Evolutionary conservation across 2,797 vertebrate genomes (phyloP).

Genomic region (Cebuella pygmaea): DNA sequence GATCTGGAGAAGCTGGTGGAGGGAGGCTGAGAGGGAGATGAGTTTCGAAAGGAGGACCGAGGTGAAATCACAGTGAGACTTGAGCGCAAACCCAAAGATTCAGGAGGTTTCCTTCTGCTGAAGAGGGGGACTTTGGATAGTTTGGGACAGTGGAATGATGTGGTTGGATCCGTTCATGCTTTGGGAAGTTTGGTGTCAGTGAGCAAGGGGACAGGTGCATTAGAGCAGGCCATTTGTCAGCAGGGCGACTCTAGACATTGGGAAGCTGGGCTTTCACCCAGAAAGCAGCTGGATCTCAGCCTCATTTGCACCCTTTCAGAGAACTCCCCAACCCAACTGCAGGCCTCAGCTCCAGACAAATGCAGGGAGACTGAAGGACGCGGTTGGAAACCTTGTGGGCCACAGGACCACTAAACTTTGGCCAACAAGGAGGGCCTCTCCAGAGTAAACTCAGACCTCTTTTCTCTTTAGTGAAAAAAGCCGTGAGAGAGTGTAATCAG

Average conservation of each 20-base stretch:
- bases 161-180: neutral
- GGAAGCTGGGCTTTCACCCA: neutral
- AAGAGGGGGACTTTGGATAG: neutral
- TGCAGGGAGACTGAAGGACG: neutral
- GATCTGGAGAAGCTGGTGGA: neutral
- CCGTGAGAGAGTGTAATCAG: neutral
- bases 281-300: neutral
- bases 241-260: neutral
- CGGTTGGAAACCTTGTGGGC: accelerated
- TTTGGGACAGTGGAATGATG: neutral
- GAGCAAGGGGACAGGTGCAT: neutral
- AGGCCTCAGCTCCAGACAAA: neutral
- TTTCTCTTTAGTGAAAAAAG: neutral
- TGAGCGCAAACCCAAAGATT: neutral
- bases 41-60: neutral
- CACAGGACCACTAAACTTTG: neutral
- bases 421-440: neutral
- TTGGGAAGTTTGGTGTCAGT: neutral
- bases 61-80: neutral
- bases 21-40: neutral
- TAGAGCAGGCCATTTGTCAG: neutral
- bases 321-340: neutral
- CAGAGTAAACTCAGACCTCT: neutral
- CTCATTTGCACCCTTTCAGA: neutral
- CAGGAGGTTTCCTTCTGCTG: neutral